Base-by-base conservation (phyloP, 2,113 vertebrate genomes). In the Melierax canorus region DNA sequence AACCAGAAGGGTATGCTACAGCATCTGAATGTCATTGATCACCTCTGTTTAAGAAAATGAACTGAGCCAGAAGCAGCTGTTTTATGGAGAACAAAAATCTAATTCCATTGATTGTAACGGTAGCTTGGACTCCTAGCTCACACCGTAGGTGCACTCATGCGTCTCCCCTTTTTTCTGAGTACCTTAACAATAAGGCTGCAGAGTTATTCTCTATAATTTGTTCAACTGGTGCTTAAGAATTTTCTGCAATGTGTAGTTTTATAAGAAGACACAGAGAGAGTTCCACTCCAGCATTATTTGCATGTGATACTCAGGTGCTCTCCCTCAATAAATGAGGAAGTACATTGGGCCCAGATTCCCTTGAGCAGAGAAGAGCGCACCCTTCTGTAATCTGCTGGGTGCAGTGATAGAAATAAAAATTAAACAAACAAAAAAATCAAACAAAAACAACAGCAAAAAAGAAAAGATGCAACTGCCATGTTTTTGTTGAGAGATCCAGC, bases 111-210 rank as follows among this genome's bases (percentile, higher is more conserved):
- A 21, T 86, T 68, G 23, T 15, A 76, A 45, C 9, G 14, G 29
- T 26, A 91, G 15, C n/a, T 39, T 59, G 30, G 34, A 26, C 29
- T 64, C 26, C 32, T 55, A 64, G 22, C 8, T 83, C 15, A 27
- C 30, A 51, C 11, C 1, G 0, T 2, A 66, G 69, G n/a, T 11
- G 41, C 7, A 23, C 32, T n/a, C 5, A 39, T 8, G 2, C 23
- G 6, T 18, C 15, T 71, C 2, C 14, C 4, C 66, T 80, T 83
- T 41, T 38, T 32, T 73, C 60, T 26, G 29, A 71, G 64, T 72
- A 46, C 30, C 0, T 9, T 39, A 88, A 53, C 1, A 3, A 12
- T 46, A 55, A 55, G 12, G 11, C 18, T 60, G 21, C 12, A 76
- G 68, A 56, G 12, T 30, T 64, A 18, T n/a, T 71, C 6, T 20